Base-by-base conservation (phyloP, 2,797 vertebrate genomes). In the Anabacerthia variegaticeps region DNA sequence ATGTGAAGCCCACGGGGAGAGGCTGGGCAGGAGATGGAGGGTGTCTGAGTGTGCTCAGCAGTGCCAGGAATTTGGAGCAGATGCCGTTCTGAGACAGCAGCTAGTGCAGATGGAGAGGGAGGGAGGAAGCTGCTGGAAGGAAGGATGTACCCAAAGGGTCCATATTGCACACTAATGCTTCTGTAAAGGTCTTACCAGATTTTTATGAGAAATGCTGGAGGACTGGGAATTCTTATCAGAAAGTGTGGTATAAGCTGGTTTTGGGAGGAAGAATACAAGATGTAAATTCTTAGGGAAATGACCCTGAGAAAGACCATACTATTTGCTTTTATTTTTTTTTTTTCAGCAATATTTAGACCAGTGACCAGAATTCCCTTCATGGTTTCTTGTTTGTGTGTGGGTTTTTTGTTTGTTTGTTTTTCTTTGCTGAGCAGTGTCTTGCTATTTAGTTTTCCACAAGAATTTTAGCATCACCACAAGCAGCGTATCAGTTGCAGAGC, bases 81-180 rank as follows among this genome's bases (percentile, higher is more conserved):
- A 12, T 74, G 52, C 63, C 19, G 7, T 24, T 41, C 43, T 37
- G 81, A 56, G 73, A 9, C 15, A 36, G 28, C 52, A 72, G 59
- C 10, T 10, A 54, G 37, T 0, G 0, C 0, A 15, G 39, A 36
- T 43, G 28, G 8, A 36, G 34, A 69, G 44, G 69, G 39, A 74
- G 37, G 46, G 46, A 28, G 36, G 69, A 36, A 75, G 34, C 62
- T 87, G n/a, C 54, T 72, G 58, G 44, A 58, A 86, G 59, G 30
- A 77, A 39, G 12, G 44, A 32, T 44, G 62, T 39, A 27, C 65
- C 20, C 49, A 46, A 43, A 65, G 10, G 15, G 23, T 49, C 23
- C 30, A 5, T 23, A 36, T 15, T 82, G 36, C 20, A n/a, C 36
- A 9, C 4, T 44, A 37, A 55, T 46, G n/a, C 39, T 59, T 43